phyloP scores from a whole-genome alignment of 2,797 vertebrate species.

The Molossus alvarezi region DNA sequence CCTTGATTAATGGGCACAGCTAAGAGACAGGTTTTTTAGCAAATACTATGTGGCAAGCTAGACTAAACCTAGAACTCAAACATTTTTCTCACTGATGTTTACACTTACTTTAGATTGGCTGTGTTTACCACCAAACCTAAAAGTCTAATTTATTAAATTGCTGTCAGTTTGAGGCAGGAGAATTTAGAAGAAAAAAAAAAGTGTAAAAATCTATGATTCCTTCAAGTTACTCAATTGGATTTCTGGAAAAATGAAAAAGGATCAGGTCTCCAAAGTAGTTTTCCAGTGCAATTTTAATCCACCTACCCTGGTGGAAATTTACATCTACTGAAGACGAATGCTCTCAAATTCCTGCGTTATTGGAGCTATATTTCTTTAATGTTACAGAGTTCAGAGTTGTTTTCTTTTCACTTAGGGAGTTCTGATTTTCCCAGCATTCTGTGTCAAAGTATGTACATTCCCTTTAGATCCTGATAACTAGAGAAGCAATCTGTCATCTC shows the following conservation, averaged over 20 bases:
- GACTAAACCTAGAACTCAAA: slow-evolving; percentile 65
- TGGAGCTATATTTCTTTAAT: slow-evolving; percentile 29
- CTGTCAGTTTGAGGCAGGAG: slow-evolving; percentile 36
- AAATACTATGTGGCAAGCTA: slow-evolving; percentile 75
- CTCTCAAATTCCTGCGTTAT: background rate
- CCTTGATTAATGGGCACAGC: slow-evolving; percentile 69
- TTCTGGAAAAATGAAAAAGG: slow-evolving; percentile 56
- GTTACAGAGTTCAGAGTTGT: slow-evolving; percentile 49
- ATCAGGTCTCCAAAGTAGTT: background rate
- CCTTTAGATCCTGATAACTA: slow-evolving; percentile 64
- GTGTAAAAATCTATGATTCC: background rate
- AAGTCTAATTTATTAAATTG: slow-evolving; percentile 70
- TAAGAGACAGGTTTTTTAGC: slow-evolving; percentile 68
- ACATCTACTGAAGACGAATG: background rate
- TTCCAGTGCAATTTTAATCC: slow-evolving; percentile 60
- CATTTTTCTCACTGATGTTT: slow-evolving; percentile 66
- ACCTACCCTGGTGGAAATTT: background rate
- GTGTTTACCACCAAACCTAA: slow-evolving; percentile 64
- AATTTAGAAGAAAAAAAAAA: slow-evolving; percentile 4
- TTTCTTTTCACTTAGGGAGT: slow-evolving; percentile 71
- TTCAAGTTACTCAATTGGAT: slow-evolving; percentile 3
- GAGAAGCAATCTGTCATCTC: slow-evolving; percentile 67
- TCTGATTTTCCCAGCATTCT: slow-evolving; percentile 50
- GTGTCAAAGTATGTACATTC: slow-evolving; percentile 72
- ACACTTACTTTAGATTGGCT: slow-evolving; percentile 46